Conservation (phyloP, 2,113 vertebrate species). For the Apodemus sylvaticus region DNA sequence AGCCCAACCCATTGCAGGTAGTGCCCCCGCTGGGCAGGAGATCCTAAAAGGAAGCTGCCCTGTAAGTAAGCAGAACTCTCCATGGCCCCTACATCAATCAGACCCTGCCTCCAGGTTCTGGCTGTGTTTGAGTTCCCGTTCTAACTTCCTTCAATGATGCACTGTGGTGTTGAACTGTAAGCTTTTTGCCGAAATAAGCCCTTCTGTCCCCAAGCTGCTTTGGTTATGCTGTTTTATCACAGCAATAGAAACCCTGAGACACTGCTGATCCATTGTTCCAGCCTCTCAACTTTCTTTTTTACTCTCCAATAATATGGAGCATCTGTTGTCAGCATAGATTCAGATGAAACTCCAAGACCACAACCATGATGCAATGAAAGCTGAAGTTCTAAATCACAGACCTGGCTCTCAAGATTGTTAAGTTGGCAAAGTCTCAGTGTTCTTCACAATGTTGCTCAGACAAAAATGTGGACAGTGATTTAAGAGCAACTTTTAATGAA, state of each 20-base stretch:
- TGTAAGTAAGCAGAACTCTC: background rate
- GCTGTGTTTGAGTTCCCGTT: background rate
- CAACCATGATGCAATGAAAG: slow-evolving; percentile 25
- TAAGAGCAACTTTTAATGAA: slow-evolving; percentile 43
- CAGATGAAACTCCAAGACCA: background rate
- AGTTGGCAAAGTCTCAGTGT: background rate
- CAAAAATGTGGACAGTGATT: slow-evolving; percentile 32
- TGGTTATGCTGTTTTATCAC: background rate
- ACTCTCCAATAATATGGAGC: slow-evolving; percentile 9
- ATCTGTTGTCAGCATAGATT: slow-evolving; percentile 43
- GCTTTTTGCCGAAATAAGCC: background rate
- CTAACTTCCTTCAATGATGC: background rate
- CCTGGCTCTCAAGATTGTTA: background rate
- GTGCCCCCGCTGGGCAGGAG: background rate
- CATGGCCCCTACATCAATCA: background rate
- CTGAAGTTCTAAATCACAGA: slow-evolving; percentile 37
- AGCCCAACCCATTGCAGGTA: background rate
- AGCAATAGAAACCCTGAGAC: background rate
- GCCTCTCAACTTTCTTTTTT: background rate
- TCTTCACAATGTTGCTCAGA: slow-evolving; percentile 28
- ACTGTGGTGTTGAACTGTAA: background rate
- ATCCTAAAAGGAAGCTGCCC: background rate
- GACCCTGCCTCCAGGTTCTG: background rate
- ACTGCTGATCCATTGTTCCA: background rate
- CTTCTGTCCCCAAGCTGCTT: background rate